These are phyloP conservation scores for Cricetomys ansorgei DNA, from an alignment of 2,113 vertebrate species.

Conservation along the genomic window DNA sequence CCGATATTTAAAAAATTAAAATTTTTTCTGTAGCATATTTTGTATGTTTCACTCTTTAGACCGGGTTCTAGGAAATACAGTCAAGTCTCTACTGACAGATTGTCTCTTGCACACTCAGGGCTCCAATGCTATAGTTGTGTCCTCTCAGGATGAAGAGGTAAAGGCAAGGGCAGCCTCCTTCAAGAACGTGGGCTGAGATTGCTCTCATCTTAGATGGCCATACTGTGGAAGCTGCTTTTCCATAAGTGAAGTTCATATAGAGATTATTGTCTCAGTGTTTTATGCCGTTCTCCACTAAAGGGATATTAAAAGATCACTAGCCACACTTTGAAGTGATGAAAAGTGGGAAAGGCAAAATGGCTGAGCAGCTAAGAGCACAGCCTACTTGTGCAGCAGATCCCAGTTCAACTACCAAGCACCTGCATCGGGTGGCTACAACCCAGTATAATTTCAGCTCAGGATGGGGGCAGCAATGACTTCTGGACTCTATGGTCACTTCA, in stretches of 20 bases:
- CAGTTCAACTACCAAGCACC: neutral
- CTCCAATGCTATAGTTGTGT: neutral
- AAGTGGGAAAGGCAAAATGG: accelerated
- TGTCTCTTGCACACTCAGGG: neutral
- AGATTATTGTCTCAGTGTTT: neutral
- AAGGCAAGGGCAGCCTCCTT: neutral
- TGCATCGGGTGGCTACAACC: neutral
- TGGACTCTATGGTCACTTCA: neutral
- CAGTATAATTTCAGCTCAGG: neutral
- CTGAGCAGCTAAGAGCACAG: neutral
- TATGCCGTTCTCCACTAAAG: neutral
- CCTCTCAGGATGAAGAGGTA: no score
- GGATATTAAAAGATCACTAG: neutral
- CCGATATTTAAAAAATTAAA: no score
- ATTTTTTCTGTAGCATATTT: neutral
- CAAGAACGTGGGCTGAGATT: neutral
- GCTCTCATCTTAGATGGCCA: neutral
- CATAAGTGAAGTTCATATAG: neutral
- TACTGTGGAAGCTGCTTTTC: neutral
- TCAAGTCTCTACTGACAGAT: no score
- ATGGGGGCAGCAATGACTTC: neutral
- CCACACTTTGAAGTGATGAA: neutral
- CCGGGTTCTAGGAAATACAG: neutral
- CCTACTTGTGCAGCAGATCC: neutral
- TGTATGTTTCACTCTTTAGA: neutral